Evolutionary conservation across 2,888 invertebrate genomes (phyloP).

Genomic region (Acleris laterana): DNA sequence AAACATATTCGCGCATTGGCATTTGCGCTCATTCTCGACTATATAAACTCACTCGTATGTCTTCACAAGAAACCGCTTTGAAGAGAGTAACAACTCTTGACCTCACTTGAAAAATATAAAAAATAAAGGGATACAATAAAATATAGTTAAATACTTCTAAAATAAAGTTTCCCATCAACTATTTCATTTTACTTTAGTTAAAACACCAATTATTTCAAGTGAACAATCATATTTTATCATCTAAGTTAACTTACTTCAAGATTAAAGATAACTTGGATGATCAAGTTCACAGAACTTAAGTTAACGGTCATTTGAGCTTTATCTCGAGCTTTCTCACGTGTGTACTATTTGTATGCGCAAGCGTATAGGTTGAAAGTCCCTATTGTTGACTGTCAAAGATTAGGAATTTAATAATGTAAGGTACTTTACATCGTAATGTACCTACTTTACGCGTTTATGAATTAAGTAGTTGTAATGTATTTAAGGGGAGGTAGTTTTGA

Average conservation of each 20-base stretch:
- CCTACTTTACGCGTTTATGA: slow-evolving; percentile 35
- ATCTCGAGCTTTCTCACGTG: slow-evolving; percentile 71
- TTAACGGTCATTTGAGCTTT: slow-evolving; percentile 61
- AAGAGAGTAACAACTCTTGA: too few relatives aligned
- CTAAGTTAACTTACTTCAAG: slow-evolving; percentile 5
- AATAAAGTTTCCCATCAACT: too few relatives aligned
- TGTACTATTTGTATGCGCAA: slow-evolving; percentile 64
- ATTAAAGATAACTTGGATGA: slow-evolving; percentile 38
- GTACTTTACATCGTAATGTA: too few relatives aligned
- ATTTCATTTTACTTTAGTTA: background rate
- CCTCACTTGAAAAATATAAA: too few relatives aligned
- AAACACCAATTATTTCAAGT: background rate
- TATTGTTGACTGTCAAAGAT: slow-evolving; percentile 53
- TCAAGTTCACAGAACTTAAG: slow-evolving; percentile 40
- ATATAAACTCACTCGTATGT: too few relatives aligned
- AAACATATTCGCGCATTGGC: too few relatives aligned
- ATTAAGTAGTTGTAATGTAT: background rate
- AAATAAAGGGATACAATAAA: too few relatives aligned
- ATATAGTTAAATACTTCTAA: too few relatives aligned
- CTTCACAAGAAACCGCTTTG: too few relatives aligned
- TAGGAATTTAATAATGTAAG: slow-evolving; percentile 40
- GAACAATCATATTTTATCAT: slow-evolving; percentile 4
- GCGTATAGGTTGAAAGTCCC: slow-evolving; percentile 59
- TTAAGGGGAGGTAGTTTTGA: too few relatives aligned
- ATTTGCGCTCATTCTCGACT: too few relatives aligned